Percentiles rank a stretch among this genome's conserved stretches.
phyloP scores from a whole-genome alignment of 2,888 invertebrate genomes.

The Lasioglossum vierecki region DNA sequence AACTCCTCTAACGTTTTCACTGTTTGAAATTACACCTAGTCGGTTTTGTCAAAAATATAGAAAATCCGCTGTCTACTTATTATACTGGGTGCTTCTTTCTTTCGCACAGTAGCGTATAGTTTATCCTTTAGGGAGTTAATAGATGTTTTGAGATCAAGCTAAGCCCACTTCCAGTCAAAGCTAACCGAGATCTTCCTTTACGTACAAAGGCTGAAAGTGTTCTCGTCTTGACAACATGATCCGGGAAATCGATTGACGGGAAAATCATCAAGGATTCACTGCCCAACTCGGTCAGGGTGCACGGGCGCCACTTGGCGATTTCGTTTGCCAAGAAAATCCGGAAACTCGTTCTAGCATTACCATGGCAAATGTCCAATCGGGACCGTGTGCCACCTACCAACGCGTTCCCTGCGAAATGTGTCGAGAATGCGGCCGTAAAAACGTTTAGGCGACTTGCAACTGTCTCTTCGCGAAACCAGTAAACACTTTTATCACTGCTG shows the following conservation, averaged over 20 bases:
- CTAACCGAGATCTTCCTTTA: too few relatives aligned
- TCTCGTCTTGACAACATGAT: conserved; percentile 13
- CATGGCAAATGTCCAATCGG: conserved; percentile 68
- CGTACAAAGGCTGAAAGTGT: too few relatives aligned
- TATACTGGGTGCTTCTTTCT: too few relatives aligned
- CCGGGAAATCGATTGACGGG: conserved; percentile 26
- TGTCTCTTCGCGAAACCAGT: not conserved
- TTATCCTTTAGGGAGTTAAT: too few relatives aligned
- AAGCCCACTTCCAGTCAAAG: too few relatives aligned
- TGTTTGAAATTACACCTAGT: too few relatives aligned
- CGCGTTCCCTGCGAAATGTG: conserved; percentile 34
- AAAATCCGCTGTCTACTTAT: too few relatives aligned
- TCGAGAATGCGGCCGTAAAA: conserved; percentile 49
- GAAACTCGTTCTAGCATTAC: conserved; percentile 69
- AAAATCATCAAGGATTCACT: conserved; percentile 29
- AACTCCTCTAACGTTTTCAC: too few relatives aligned
- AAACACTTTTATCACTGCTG: not conserved
- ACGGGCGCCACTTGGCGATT: conserved; percentile 49
- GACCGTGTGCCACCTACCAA: conserved; percentile 38
- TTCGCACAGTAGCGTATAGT: too few relatives aligned
- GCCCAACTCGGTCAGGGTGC: conserved; percentile 56
- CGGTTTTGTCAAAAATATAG: too few relatives aligned
- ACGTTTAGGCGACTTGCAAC: not conserved
- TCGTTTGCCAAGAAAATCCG: conserved; percentile 66
- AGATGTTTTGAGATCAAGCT: too few relatives aligned